Conservation (phyloP, 1,140 invertebrate genomes). For the Hycleus phaleratus region DNA sequence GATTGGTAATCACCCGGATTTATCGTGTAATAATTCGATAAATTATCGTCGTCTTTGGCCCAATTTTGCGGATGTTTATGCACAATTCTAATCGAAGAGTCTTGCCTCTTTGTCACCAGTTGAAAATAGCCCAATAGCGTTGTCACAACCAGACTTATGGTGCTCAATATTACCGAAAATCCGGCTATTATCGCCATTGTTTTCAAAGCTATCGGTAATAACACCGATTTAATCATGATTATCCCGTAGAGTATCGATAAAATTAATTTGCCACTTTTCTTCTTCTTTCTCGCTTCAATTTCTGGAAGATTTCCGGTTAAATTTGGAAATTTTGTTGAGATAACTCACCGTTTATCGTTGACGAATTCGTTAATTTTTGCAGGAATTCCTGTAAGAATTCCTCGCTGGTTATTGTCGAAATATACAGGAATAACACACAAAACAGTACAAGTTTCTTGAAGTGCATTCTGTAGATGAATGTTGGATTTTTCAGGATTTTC, state of each 20-base stretch:
- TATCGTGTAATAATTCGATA: no score
- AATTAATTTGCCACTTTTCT: constrained; percentile 16
- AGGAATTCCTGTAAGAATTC: neutral
- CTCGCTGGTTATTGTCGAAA: neutral
- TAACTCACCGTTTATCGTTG: no score
- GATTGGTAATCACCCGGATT: no score
- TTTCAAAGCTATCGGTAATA: constrained; percentile 33
- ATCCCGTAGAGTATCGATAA: constrained; percentile 21
- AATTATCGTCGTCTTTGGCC: constrained; percentile 6
- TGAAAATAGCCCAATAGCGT: constrained; percentile 31
- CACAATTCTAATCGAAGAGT: constrained; percentile 4
- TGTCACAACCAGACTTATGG: constrained; percentile 28
- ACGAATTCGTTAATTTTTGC: neutral
- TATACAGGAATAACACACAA: neutral
- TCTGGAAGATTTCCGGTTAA: neutral
- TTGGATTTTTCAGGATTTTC: neutral
- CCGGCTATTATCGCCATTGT: constrained; percentile 33
- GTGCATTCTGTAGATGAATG: constrained; percentile 4
- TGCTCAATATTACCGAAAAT: constrained; percentile 29
- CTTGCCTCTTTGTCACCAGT: constrained; percentile 10
- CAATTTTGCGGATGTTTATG: neutral
- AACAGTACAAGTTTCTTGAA: neutral
- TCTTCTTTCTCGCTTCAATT: constrained; percentile 20
- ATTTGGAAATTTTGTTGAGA: neutral
- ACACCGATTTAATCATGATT: constrained; percentile 30